Evolutionary conservation across 2,888 invertebrate species (phyloP).

Genomic region (Stenodema calcarata): DNA sequence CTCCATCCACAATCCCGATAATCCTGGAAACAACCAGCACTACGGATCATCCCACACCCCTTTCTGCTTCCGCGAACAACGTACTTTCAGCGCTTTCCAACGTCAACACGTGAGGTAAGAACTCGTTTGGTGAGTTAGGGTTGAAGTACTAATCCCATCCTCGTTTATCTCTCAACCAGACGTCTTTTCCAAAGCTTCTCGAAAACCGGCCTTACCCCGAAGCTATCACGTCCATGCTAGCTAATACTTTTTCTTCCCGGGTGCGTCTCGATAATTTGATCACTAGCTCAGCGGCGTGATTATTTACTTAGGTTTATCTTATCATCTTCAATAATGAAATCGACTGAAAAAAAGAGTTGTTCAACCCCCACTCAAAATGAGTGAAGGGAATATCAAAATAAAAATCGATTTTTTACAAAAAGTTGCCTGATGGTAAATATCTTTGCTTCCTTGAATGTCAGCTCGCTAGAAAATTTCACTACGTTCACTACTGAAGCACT

Average conservation of each 20-base stretch:
- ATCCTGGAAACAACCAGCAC: neutral
- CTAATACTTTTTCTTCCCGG: neutral
- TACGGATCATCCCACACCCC: neutral
- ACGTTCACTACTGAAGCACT: too few relatives aligned
- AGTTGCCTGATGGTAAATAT: too few relatives aligned
- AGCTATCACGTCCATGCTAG: constrained; percentile 13
- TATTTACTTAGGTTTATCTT: neutral
- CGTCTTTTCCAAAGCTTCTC: constrained; percentile 31
- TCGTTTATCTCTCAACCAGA: constrained; percentile 27
- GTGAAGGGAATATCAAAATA: too few relatives aligned
- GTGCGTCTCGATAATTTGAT: neutral
- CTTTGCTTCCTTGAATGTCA: too few relatives aligned
- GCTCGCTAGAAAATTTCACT: too few relatives aligned
- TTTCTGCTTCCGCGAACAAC: neutral
- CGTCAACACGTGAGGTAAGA: constrained; percentile 4
- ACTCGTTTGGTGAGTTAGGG: constrained; percentile 9
- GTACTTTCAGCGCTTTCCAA: neutral
- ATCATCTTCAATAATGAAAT: neutral
- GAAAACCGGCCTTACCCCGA: constrained; percentile 1
- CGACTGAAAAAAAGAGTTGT: too few relatives aligned
- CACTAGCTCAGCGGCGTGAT: neutral
- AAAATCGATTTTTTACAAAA: too few relatives aligned
- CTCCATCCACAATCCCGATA: too few relatives aligned
- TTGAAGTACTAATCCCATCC: constrained; percentile 20
- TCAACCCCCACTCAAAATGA: too few relatives aligned